Evolutionary conservation across 2,113 vertebrate species (phyloP).

Genomic region (Numenius arquata): DNA sequence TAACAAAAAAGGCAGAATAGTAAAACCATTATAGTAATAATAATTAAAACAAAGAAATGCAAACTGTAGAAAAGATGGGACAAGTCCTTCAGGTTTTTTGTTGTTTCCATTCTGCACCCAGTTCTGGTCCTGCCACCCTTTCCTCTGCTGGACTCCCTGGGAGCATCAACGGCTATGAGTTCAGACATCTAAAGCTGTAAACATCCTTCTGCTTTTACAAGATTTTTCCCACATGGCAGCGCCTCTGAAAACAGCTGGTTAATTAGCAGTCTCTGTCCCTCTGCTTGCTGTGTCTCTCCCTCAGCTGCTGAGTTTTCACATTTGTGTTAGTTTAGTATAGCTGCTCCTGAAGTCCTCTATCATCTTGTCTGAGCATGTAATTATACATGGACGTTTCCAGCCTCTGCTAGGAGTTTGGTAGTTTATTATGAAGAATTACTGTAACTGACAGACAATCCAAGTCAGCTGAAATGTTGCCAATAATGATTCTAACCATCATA

Average conservation of each 20-base stretch:
- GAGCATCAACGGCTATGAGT: background rate
- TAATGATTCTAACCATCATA: background rate
- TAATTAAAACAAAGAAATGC: background rate
- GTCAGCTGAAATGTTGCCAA: background rate
- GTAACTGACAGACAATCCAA: background rate
- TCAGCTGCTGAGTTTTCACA: conserved; percentile 24
- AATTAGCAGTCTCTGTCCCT: background rate
- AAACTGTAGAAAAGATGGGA: background rate
- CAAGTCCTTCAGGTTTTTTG: background rate
- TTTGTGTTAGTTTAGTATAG: conserved; percentile 23
- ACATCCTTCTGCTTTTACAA: background rate
- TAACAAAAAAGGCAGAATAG: background rate
- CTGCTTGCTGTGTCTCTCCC: background rate
- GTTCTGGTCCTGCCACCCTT: background rate
- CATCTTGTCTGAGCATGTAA: conserved; percentile 15
- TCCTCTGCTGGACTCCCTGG: background rate
- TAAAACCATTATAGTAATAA: background rate
- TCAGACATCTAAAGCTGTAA: background rate
- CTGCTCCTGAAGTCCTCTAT: conserved; percentile 5
- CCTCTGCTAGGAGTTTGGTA: background rate
- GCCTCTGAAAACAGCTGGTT: background rate
- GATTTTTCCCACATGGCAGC: background rate
- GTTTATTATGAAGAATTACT: background rate
- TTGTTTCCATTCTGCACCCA: background rate
- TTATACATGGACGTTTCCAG: conserved; percentile 5